Conservation (phyloP, 2,797 vertebrate species). For the Sebastes matsubarae region DNA sequence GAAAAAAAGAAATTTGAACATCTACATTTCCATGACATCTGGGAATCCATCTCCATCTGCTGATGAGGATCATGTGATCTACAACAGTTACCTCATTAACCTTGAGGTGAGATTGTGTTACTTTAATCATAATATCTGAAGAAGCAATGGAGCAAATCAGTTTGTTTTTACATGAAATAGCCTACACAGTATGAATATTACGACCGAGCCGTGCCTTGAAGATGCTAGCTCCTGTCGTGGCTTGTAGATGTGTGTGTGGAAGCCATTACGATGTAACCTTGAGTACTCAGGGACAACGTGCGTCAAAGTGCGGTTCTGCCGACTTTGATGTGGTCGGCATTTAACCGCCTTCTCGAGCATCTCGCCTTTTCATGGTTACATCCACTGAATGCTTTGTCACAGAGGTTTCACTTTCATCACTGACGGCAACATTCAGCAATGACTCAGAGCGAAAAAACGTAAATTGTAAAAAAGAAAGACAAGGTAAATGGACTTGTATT, state of each 20-base stretch:
- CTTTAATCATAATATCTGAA: not conserved
- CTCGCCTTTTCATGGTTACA: conserved; percentile 19
- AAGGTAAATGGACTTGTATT: not conserved
- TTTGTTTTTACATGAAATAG: not conserved
- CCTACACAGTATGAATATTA: not conserved
- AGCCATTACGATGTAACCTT: conserved; percentile 25
- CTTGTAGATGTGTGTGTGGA: conserved; percentile 11
- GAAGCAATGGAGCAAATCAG: not conserved
- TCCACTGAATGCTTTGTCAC: conserved; percentile 27
- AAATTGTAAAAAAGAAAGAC: not conserved
- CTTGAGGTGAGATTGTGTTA: not conserved
- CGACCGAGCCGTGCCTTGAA: not conserved
- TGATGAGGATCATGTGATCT: not conserved
- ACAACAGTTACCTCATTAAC: not conserved
- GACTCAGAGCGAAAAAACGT: not conserved
- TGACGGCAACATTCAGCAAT: not conserved
- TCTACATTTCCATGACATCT: not conserved
- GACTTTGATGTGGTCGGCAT: conserved; percentile 35
- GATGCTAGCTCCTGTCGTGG: conserved; percentile 6
- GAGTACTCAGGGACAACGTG: conserved; percentile 12
- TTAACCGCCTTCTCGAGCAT: conserved; percentile 11
- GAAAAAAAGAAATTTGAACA: not conserved
- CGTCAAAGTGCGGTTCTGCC: conserved; percentile 22
- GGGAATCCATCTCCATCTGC: not conserved
- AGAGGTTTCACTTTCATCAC: conserved; percentile 28